A percentile compares a stretch with the other conserved stretches of the same genome.
Conservation (phyloP, 2,888 invertebrate species). For the Idaea straminata region DNA sequence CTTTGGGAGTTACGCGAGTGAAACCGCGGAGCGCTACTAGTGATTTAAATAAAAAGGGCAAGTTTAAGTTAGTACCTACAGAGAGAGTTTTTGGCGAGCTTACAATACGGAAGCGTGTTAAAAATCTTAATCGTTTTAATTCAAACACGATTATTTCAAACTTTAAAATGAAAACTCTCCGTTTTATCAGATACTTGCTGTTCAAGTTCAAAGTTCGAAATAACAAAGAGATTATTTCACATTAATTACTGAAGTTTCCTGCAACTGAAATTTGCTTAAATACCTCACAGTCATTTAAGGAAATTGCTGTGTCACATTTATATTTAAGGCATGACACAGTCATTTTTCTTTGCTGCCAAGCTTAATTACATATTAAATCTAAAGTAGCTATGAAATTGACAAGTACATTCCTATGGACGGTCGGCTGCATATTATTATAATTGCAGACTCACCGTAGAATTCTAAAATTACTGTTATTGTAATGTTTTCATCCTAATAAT, state of each 20-base stretch:
- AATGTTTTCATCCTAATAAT: no score
- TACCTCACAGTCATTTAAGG: constrained; percentile 14
- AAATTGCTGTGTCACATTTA: constrained; percentile 20
- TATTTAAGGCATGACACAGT: constrained; percentile 16
- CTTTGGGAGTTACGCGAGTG: no score
- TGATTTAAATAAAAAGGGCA: no score
- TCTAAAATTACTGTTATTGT: no score
- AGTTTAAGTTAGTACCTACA: no score
- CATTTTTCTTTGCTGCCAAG: not conserved
- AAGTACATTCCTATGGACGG: no score
- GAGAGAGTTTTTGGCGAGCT: no score
- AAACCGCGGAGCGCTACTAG: no score
- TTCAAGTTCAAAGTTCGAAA: constrained; percentile 15
- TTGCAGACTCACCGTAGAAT: no score
- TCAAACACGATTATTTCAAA: not conserved
- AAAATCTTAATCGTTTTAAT: not conserved
- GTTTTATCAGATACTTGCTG: constrained; percentile 1
- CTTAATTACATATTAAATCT: not conserved
- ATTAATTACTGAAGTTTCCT: constrained; percentile 21
- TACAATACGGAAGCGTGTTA: no score
- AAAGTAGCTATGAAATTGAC: no score
- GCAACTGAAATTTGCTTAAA: constrained; percentile 18
- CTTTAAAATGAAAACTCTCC: constrained; percentile 3
- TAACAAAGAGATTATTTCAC: constrained; percentile 19
- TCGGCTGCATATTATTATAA: no score